Base-by-base conservation (phyloP, 2,888 invertebrate species). In the Callosobruchus maculatus region DNA sequence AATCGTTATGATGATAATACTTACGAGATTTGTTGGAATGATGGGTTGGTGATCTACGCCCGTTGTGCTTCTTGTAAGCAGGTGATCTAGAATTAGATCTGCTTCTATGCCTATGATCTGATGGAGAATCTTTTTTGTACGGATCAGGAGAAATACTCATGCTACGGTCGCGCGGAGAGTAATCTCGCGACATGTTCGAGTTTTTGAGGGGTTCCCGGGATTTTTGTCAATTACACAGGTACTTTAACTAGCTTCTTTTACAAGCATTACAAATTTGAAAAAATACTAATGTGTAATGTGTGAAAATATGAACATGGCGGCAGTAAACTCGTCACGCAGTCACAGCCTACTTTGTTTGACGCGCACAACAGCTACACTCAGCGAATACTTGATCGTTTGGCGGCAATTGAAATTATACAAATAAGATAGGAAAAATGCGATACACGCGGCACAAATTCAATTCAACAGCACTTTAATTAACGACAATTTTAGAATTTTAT, bases 31-130 rank as follows among this genome's bases (percentile, higher is more conserved):
- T 83, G 72, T 72, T 77, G 71, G 76, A 76, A 73, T 77, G 73
- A 18, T 49, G 49, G 13, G 71, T 21, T 9, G 74, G 74, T 18
- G 74, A 75, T 49, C 78, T 80, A 74, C 81, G 80, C n/a, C 84
- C 83, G 76, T 84, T 84, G 72, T 83, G 83, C 75, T 85, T 83
- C 76, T 84, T 83, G 78, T 81, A 80, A 72, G 83, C 83, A 70
- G 86, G 86, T 2, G 87, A 86, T 78, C 84, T 83, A 7, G 87
- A 87, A 70, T 83, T 82, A 22, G 86, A 86, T 77, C 85, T 81
- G 72, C 83, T 84, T 78, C 80, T 82, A 71, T 83, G 82, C 71
- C 81, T 81, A 77, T 83, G 84, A 74, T 84, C 83, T 21, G n/a
- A n/a, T n/a, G 84, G 84, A 49, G 84, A 84, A 71, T 80, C 82